These are phyloP conservation scores for Caenorhabditis sulstoni DNA, from an alignment of 2,888 invertebrate genomes.

Conservation along the genomic window DNA sequence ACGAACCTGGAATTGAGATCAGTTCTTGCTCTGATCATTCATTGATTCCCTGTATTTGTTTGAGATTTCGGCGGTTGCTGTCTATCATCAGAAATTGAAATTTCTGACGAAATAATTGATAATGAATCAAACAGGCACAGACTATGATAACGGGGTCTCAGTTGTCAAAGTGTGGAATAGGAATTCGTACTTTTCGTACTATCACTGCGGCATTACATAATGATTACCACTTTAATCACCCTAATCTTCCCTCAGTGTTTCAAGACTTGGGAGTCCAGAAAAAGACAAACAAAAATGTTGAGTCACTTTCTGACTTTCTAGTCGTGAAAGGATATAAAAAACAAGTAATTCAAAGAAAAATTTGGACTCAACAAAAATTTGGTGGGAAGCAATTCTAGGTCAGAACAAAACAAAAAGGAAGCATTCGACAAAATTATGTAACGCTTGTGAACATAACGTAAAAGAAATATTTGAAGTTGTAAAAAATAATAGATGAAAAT, in stretches of 20 bases:
- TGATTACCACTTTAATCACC: conserved; percentile 16
- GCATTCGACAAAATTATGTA: background rate
- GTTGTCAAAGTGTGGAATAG: conserved; percentile 22
- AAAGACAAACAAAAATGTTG: conserved; percentile 2
- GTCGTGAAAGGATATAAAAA: background rate
- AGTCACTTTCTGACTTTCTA: background rate
- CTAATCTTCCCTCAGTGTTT: conserved; percentile 14
- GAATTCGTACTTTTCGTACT: conserved; percentile 10
- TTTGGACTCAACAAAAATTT: background rate
- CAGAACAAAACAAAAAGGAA: background rate
- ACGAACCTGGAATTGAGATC: conserved; percentile 80
- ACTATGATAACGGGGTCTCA: conserved; percentile 21
- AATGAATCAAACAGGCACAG: conserved; percentile 27
- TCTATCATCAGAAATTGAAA: conserved; percentile 24
- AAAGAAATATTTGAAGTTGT: too few species aligned
- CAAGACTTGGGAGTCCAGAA: conserved; percentile 33
- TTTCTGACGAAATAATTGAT: conserved; percentile 42
- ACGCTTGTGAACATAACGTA: too few species aligned
- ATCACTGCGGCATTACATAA: conserved; percentile 17
- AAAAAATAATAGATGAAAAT: too few species aligned
- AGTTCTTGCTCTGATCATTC: too few species aligned
- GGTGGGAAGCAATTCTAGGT: background rate
- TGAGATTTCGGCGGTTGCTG: background rate
- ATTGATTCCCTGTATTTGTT: background rate
- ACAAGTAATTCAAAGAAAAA: background rate